Conservation (phyloP, 2,888 invertebrate species). For the Hirtodrosophila histrioides region DNA sequence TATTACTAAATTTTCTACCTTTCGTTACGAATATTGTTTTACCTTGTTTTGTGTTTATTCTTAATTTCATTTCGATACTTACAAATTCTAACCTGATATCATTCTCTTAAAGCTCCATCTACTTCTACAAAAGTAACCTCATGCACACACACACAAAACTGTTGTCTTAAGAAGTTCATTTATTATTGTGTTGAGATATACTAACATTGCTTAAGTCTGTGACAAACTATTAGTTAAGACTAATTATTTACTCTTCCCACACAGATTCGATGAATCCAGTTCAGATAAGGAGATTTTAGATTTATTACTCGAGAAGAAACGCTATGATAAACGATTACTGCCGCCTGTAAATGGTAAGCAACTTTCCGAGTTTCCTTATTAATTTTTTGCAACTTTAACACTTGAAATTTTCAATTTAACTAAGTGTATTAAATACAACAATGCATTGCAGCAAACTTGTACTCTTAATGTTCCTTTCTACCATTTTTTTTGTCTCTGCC, state of each 20-base stretch:
- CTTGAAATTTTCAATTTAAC: conserved; percentile 50
- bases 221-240: conserved; percentile 2
- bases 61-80: too few relatives aligned
- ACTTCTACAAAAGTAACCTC: too few relatives aligned
- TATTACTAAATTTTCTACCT: too few relatives aligned
- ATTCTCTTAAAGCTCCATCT: conserved; percentile 11
- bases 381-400: conserved; percentile 7
- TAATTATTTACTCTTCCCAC: conserved; percentile 22
- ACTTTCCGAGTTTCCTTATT: background rate
- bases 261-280: conserved; percentile 95
- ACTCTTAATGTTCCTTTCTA: conserved; percentile 11
- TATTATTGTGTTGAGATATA: conserved; percentile 11
- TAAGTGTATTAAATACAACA: conserved; percentile 47
- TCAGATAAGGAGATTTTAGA: conserved; percentile 97
- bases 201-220: background rate
- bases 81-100: background rate
- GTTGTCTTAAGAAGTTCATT: conserved; percentile 17
- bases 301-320: conserved; percentile 92
- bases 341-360: conserved; percentile 93
- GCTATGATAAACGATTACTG: conserved; percentile 96
- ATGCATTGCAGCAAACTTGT: conserved; percentile 12
- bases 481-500: conserved; percentile 21
- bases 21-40: too few relatives aligned
- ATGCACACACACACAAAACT: conserved; percentile 4
- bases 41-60: too few relatives aligned